Percentiles rank a stretch among this genome's conserved stretches.
Conservation (phyloP, 2,888 invertebrate species). For the Carpatolechia fugitivella region DNA sequence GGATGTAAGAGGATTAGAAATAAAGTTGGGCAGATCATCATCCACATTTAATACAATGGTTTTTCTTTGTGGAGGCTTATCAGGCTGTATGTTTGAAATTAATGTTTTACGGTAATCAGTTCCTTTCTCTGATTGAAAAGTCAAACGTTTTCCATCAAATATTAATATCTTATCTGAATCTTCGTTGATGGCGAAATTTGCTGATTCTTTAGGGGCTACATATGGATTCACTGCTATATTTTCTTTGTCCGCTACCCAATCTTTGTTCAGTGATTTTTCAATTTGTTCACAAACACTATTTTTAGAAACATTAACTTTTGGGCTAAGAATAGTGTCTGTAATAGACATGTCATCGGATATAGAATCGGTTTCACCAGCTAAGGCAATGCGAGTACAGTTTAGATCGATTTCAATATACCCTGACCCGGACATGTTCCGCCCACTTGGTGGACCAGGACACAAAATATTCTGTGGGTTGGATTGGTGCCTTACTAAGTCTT, state of each 20-base stretch:
- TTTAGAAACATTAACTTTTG: conserved; percentile 51
- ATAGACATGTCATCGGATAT: conserved; percentile 57
- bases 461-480: conserved; percentile 28
- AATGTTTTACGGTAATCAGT: conserved; percentile 32
- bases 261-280: conserved; percentile 33
- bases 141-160: conserved; percentile 62
- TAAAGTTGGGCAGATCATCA: conserved; percentile 60
- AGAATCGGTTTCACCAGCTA: conserved; percentile 39
- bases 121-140: conserved; percentile 42
- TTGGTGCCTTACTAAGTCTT: conserved; percentile 40
- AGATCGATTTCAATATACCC: conserved; percentile 65
- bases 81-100: conserved; percentile 23
- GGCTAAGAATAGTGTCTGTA: conserved; percentile 55
- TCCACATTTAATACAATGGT: conserved; percentile 53
- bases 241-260: conserved; percentile 62
- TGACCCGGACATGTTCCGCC: conserved; percentile 48
- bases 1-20: conserved; percentile 28
- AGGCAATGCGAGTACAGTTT: conserved; percentile 46
- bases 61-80: conserved; percentile 41
- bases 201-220: conserved; percentile 42
- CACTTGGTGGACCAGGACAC: conserved; percentile 36
- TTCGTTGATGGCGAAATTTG: conserved; percentile 53
- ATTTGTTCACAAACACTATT: conserved; percentile 19
- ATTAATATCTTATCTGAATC: conserved; percentile 54
- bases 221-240: conserved; percentile 64